These are phyloP conservation scores for Otolemur crassicaudatus DNA, from an alignment of 2,797 vertebrate genomes.

Conservation along the genomic window DNA sequence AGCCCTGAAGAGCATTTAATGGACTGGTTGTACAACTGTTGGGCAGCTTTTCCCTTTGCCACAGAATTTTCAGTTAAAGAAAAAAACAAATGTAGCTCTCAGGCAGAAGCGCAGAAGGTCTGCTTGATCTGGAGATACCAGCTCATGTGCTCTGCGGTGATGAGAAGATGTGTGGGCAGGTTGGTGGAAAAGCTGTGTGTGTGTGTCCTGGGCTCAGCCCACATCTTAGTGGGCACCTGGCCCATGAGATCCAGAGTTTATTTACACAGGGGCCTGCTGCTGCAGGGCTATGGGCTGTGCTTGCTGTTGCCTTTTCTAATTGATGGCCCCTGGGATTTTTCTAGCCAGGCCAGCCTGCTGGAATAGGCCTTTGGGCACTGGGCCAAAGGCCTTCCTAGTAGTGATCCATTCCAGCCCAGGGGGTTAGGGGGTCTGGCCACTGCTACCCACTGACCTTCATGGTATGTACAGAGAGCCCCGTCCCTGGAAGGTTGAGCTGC, in stretches of 20 bases:
- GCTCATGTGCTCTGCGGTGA: rapidly evolving
- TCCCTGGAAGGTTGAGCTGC: not conserved
- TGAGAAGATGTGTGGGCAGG: not conserved
- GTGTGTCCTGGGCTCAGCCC: not conserved
- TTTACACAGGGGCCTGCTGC: not conserved
- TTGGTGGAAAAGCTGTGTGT: rapidly evolving
- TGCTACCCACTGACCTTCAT: not conserved
- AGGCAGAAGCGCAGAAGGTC: not conserved
- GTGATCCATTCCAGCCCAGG: not conserved
- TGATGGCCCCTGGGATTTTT: not conserved
- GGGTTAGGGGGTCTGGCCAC: not conserved
- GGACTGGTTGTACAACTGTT: not conserved
- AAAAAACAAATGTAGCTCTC: not conserved
- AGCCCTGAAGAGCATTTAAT: not conserved
- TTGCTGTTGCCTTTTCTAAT: not conserved
- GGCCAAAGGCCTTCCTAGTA: too few species aligned
- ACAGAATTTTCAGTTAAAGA: not conserved
- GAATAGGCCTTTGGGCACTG: not conserved
- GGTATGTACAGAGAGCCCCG: not conserved
- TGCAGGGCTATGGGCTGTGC: not conserved
- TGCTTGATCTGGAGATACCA: not conserved
- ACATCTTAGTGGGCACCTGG: not conserved
- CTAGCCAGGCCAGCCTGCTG: not conserved
- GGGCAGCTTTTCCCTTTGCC: not conserved
- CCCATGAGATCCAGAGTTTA: not conserved